Conservation (phyloP, 2,113 vertebrate genomes). For the Eulacestoma nigropectus region DNA sequence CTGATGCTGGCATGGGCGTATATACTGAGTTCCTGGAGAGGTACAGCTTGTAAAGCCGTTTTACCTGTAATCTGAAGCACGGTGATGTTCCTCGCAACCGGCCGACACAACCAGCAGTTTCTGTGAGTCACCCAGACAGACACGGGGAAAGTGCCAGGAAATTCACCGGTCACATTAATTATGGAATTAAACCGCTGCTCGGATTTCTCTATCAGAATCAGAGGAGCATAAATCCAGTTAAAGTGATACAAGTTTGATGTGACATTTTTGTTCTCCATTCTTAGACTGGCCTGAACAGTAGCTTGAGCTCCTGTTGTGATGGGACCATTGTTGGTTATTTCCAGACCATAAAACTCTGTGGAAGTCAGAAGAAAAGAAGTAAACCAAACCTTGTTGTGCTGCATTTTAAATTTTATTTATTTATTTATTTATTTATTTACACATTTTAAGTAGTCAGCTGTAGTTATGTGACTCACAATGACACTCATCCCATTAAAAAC, state of each 20-base stretch:
- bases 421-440: background rate
- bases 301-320: slow-evolving; percentile 66
- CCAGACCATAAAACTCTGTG: slow-evolving; percentile 33
- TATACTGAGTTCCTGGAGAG: background rate
- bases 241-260: slow-evolving; percentile 43
- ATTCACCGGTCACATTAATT: slow-evolving; percentile 21
- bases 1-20: background rate
- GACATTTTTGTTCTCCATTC: background rate
- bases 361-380: background rate
- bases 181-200: slow-evolving; percentile 1
- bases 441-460: background rate
- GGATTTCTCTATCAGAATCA: slow-evolving; percentile 55
- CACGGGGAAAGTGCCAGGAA: slow-evolving; percentile 59
- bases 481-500: background rate
- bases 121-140: slow-evolving; percentile 69
- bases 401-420: background rate
- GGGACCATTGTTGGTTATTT: slow-evolving; percentile 64
- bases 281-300: slow-evolving; percentile 53
- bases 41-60: background rate
- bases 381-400: background rate
- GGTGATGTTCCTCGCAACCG: slow-evolving; percentile 27
- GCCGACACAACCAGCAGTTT: slow-evolving; percentile 65
- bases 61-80: slow-evolving; percentile 70
- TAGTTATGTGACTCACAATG: background rate
- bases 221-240: slow-evolving; percentile 71